Percentiles rank a stretch among this genome's conserved stretches.
Evolutionary conservation across 2,888 invertebrate species (phyloP).

Genomic region (Stictocephala bisonia): DNA sequence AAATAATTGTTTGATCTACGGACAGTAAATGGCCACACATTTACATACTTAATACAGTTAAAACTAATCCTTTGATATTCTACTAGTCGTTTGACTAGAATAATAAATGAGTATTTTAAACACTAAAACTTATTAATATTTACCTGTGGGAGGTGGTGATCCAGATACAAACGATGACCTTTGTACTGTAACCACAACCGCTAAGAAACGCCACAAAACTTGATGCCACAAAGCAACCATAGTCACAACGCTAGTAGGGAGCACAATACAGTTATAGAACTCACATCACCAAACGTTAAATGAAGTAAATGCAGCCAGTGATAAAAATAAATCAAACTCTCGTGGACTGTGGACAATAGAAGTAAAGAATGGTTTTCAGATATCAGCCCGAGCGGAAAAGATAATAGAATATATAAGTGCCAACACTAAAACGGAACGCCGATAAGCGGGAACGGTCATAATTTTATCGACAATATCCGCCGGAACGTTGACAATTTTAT

Average conservation of each 20-base stretch:
- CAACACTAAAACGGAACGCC: background rate
- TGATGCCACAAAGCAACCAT: background rate
- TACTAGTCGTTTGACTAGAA: no score
- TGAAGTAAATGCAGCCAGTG: background rate
- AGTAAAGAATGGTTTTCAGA: constrained; percentile 27
- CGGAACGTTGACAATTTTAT: constrained; percentile 31
- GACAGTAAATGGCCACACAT: no score
- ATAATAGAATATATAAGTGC: constrained; percentile 22
- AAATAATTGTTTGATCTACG: no score
- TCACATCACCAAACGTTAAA: background rate
- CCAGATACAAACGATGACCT: background rate
- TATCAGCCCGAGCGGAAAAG: background rate
- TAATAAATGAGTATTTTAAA: no score
- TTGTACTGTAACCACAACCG: background rate
- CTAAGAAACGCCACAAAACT: background rate
- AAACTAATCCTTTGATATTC: no score
- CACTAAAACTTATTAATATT: no score
- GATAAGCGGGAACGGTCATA: constrained; percentile 36
- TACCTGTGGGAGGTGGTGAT: constrained; percentile 28
- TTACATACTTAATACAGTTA: no score
- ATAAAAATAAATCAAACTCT: background rate
- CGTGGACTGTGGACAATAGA: background rate
- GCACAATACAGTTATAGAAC: background rate
- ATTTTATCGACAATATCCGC: constrained; percentile 38
- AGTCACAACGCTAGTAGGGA: background rate